These are phyloP conservation scores for Spongia lamella DNA, from an alignment of 37 sponge, comb jelly and placozoan species.

Conservation along the genomic window DNA sequence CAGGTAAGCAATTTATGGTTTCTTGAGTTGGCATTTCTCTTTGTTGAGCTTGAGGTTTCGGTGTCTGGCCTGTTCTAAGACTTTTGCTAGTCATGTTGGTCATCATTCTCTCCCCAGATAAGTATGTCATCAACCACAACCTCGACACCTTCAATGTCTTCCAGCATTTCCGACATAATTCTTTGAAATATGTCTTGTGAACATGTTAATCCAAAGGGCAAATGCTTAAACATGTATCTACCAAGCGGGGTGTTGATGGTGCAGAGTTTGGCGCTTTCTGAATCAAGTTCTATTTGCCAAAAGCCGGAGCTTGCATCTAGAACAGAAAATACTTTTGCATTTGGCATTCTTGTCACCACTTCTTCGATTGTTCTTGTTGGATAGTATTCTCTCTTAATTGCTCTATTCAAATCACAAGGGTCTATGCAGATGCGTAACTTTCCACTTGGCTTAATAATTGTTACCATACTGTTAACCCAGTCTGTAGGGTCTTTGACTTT, in stretches of 20 bases:
- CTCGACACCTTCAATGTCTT: too few species aligned
- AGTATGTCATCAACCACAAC: too few species aligned
- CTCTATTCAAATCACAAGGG: constrained; percentile 46
- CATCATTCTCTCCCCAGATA: too few species aligned
- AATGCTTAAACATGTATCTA: constrained; percentile 34
- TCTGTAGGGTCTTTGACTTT: constrained; percentile 39
- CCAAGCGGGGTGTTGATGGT: constrained; percentile 64
- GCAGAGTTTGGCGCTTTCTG: constrained; percentile 26
- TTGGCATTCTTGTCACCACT: constrained; percentile 25
- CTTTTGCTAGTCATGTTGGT: too few species aligned
- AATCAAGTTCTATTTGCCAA: constrained; percentile 45
- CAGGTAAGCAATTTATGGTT: too few species aligned
- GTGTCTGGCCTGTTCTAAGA: too few species aligned
- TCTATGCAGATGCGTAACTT: constrained; percentile 50
- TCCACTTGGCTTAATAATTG: constrained; percentile 42
- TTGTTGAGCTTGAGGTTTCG: too few species aligned
- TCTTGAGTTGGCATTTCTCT: too few species aligned
- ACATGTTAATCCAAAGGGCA: constrained; percentile 33
- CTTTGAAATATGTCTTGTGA: constrained; percentile 33
- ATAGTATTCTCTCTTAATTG: constrained; percentile 37
- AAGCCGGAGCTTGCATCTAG: constrained; percentile 52
- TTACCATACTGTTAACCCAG: constrained; percentile 48
- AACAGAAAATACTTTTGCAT: constrained; percentile 44
- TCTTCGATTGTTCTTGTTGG: constrained; percentile 52
- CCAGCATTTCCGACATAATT: too few species aligned